Conservation (phyloP, 2,113 vertebrate species). For the Fregetta grallaria region DNA sequence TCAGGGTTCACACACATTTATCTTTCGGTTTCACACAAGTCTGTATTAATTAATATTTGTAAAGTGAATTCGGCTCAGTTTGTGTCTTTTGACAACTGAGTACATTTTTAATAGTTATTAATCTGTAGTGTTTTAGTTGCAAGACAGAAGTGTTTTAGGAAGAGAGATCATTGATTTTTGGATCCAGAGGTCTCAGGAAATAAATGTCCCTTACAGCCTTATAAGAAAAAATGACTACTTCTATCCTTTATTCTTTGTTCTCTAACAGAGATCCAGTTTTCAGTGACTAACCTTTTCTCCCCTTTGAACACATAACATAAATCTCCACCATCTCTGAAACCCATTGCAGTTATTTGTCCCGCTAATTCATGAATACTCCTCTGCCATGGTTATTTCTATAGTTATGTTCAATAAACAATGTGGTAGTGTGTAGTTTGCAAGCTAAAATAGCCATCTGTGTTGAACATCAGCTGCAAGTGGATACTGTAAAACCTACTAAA, state of each 20-base stretch:
- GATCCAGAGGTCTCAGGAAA: slow-evolving; percentile 66
- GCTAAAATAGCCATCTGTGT: slow-evolving; percentile 65
- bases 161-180: slow-evolving; percentile 64
- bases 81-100: slow-evolving; percentile 63
- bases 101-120: slow-evolving; percentile 75
- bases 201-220: slow-evolving; percentile 63
- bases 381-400: slow-evolving; percentile 58
- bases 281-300: slow-evolving; percentile 46
- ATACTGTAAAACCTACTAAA: slow-evolving; percentile 68
- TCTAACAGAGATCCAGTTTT: slow-evolving; percentile 57
- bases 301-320: background rate
- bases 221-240: slow-evolving; percentile 62
- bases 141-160: slow-evolving; percentile 67
- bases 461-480: slow-evolving; percentile 63
- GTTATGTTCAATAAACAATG: slow-evolving; percentile 64
- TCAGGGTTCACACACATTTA: slow-evolving; percentile 79
- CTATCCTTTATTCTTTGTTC: slow-evolving; percentile 60
- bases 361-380: slow-evolving; percentile 63
- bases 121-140: slow-evolving; percentile 77
- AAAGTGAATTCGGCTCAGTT: slow-evolving; percentile 74
- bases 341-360: slow-evolving; percentile 27
- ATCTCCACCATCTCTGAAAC: slow-evolving; percentile 46
- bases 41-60: slow-evolving; percentile 78
- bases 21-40: slow-evolving; percentile 73
- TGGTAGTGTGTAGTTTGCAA: slow-evolving; percentile 50